These are phyloP conservation scores for Cephus cinctus DNA, from an alignment of 1,140 invertebrate genomes.

Conservation along the genomic window DNA sequence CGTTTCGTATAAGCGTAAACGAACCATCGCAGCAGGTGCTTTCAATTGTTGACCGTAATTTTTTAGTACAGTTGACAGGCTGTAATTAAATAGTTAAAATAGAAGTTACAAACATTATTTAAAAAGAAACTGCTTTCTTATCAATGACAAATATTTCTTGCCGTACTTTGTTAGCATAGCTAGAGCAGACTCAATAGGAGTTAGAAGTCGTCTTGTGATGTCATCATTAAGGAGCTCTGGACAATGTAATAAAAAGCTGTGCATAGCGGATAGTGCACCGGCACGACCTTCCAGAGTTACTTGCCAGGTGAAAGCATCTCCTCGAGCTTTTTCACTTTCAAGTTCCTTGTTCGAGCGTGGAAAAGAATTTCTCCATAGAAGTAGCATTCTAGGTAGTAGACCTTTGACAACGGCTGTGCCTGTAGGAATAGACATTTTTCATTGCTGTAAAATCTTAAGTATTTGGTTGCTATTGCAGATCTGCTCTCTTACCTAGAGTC, in stretches of 20 bases:
- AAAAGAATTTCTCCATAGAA: slow-evolving; percentile 98
- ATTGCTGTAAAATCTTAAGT: slow-evolving; percentile 15
- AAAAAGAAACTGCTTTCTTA: no score
- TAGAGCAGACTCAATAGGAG: slow-evolving; percentile 91
- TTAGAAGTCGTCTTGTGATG: slow-evolving; percentile 80
- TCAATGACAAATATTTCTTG: slow-evolving; percentile 2
- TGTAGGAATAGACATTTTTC: slow-evolving; percentile 38
- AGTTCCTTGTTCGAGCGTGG: slow-evolving; percentile 93
- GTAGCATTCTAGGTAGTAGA: slow-evolving; percentile 85
- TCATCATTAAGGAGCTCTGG: slow-evolving; percentile 90
- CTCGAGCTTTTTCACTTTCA: slow-evolving; percentile 94
- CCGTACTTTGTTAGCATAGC: slow-evolving; percentile 90
- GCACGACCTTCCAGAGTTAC: slow-evolving; percentile 95
- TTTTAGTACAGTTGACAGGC: slow-evolving; percentile 83
- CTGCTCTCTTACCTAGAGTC: slow-evolving; percentile 74
- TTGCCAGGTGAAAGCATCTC: slow-evolving; percentile 99
- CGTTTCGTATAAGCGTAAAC: slow-evolving; percentile 89
- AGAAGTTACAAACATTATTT: slow-evolving; percentile 25
- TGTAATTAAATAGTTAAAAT: slow-evolving; percentile 41
- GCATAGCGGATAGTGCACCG: slow-evolving; percentile 92
- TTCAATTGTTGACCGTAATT: slow-evolving; percentile 92
- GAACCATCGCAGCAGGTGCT: slow-evolving; percentile 88
- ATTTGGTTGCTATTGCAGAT: slow-evolving; percentile 12
- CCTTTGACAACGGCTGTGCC: slow-evolving; percentile 87
- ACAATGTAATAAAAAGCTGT: slow-evolving; percentile 90